These are phyloP conservation scores for Centrocercus urophasianus DNA, from an alignment of 2,113 vertebrate genomes.

Conservation along the genomic window DNA sequence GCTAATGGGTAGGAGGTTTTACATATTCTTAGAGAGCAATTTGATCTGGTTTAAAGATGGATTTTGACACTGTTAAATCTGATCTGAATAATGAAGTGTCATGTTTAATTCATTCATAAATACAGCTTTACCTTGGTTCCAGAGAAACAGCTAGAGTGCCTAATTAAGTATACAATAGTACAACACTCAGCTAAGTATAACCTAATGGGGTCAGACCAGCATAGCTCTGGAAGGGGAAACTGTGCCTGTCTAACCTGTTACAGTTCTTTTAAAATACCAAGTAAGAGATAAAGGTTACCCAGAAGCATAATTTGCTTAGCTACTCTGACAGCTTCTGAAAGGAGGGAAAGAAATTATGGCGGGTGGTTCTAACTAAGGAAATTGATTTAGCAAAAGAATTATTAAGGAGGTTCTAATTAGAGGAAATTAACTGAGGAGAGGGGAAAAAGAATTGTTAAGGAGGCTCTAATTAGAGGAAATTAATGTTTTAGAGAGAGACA, in stretches of 20 bases:
- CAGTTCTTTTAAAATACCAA: conserved; percentile 61
- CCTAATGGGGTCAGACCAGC: conserved; percentile 66
- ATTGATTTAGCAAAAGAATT: conserved; percentile 69
- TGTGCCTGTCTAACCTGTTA: conserved; percentile 63
- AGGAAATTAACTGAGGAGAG: conserved; percentile 59
- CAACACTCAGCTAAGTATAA: conserved; percentile 62
- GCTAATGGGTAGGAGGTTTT: not conserved
- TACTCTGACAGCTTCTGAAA: conserved; percentile 62
- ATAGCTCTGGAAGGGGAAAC: conserved; percentile 55
- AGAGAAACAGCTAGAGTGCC: conserved; percentile 31
- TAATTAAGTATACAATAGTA: conserved; percentile 62
- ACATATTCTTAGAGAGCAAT: conserved; percentile 45
- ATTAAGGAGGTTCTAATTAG: conserved; percentile 73
- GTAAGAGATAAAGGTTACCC: conserved; percentile 66
- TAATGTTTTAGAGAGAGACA: conserved; percentile 65
- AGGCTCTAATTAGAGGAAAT: not conserved
- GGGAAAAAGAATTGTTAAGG: not conserved
- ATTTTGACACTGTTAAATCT: conserved; percentile 57
- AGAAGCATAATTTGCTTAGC: conserved; percentile 65
- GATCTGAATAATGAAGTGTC: conserved; percentile 64
- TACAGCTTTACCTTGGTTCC: conserved; percentile 39
- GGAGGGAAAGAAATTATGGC: conserved; percentile 49
- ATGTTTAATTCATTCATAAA: conserved; percentile 73
- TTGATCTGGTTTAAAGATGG: conserved; percentile 37
- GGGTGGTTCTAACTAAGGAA: conserved; percentile 60